Percentiles rank a stretch among this genome's conserved stretches.
Evolutionary conservation across 1,140 invertebrate species (phyloP).

Genomic region (Mercenaria mercenaria): DNA sequence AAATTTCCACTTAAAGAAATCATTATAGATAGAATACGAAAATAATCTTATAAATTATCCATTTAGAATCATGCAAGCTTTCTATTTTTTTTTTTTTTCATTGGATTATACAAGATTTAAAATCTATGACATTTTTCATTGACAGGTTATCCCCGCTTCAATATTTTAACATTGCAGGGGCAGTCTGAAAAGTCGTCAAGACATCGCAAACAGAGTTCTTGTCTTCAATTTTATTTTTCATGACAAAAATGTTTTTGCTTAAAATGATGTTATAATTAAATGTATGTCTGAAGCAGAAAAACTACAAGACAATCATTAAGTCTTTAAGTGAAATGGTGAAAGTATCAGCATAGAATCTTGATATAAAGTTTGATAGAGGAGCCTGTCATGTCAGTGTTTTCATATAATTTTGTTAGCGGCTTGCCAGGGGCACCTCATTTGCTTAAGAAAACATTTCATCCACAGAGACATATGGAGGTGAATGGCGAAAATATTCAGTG

Average conservation of each 20-base stretch:
- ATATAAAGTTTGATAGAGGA: slow-evolving; percentile 31
- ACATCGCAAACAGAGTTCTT: too few relatives aligned
- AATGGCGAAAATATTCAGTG: background rate
- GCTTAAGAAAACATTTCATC: slow-evolving; percentile 54
- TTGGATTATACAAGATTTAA: too few relatives aligned
- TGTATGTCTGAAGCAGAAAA: background rate
- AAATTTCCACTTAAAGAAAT: background rate
- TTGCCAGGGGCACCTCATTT: slow-evolving; percentile 43
- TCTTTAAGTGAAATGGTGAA: slow-evolving; percentile 1
- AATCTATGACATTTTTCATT: too few relatives aligned
- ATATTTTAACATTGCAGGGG: too few relatives aligned
- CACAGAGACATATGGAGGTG: slow-evolving; percentile 13
- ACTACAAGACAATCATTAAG: background rate
- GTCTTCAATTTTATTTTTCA: too few relatives aligned
- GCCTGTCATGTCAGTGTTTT: slow-evolving; percentile 44
- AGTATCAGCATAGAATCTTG: slow-evolving; percentile 11
- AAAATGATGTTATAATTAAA: slow-evolving; percentile 3
- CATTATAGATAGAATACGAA: background rate
- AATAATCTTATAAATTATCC: too few relatives aligned
- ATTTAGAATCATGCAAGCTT: too few relatives aligned
- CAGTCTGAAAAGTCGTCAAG: too few relatives aligned
- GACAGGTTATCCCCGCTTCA: too few relatives aligned
- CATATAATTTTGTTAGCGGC: slow-evolving; percentile 50
- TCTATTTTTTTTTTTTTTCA: too few relatives aligned
- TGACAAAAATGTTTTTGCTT: too few relatives aligned